Percentiles rank a stretch among this genome's conserved stretches.
These are phyloP conservation scores for Drosophila buzzatii DNA, from an alignment of 2,888 invertebrate genomes.

Conservation along the genomic window DNA sequence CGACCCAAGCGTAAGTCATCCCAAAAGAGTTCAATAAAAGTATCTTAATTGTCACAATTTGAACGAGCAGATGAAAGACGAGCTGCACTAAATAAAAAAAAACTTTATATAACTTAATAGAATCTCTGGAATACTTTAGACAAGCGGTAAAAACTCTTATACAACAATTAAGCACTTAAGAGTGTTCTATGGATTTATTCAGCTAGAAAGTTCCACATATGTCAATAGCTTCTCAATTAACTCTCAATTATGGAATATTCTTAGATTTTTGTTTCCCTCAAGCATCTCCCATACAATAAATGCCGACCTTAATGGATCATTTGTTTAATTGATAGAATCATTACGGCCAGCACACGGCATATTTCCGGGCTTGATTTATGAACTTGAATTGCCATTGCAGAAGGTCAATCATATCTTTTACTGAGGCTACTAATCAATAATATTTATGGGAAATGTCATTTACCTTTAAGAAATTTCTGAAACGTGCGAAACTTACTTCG, in stretches of 20 bases:
- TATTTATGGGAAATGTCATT: background rate
- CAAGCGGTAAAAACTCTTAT: background rate
- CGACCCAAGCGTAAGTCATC: background rate
- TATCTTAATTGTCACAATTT: background rate
- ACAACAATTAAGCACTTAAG: background rate
- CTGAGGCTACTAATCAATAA: background rate
- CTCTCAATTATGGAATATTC: too few species aligned
- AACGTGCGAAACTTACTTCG: background rate
- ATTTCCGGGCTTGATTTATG: constrained; percentile 18
- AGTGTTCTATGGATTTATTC: background rate
- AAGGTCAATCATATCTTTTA: constrained; percentile 2
- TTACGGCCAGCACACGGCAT: constrained; percentile 1
- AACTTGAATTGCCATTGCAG: background rate
- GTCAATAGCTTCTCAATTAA: background rate
- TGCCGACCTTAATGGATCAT: background rate
- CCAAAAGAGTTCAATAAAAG: constrained; percentile 1
- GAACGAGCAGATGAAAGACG: background rate
- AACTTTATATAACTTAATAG: background rate
- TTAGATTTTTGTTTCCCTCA: background rate
- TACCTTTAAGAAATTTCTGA: background rate
- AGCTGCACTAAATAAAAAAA: background rate
- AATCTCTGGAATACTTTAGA: background rate
- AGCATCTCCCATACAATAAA: background rate
- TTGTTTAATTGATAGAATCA: constrained; percentile 20
- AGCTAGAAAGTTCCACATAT: background rate